Percentiles rank a stretch among this genome's conserved stretches.
These are phyloP conservation scores for Apis laboriosa DNA, from an alignment of 1,140 invertebrate genomes.

Conservation along the genomic window DNA sequence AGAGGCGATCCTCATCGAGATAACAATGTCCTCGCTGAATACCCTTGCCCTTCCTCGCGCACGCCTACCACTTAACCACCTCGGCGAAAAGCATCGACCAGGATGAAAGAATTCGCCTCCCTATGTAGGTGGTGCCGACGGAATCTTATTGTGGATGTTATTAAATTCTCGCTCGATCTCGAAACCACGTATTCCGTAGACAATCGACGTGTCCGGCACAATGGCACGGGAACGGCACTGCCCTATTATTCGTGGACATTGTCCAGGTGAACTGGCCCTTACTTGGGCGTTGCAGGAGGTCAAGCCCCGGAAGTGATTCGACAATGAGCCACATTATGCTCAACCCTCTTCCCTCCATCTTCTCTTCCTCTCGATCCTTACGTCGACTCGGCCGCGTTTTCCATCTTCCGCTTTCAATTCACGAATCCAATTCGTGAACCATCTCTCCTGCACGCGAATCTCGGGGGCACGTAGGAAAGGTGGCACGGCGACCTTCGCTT, in stretches of 20 bases:
- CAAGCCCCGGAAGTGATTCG: conserved; percentile 76
- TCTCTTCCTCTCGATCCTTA: conserved; percentile 50
- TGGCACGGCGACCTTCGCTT: conserved; percentile 49
- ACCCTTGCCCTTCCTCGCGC: conserved; percentile 9
- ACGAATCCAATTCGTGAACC: too few species aligned
- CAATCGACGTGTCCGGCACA: conserved; percentile 53
- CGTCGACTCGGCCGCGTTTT: conserved; percentile 35
- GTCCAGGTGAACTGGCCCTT: conserved; percentile 65
- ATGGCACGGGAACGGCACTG: conserved; percentile 42
- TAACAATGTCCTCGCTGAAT: conserved; percentile 19
- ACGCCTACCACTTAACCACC: conserved; percentile 9
- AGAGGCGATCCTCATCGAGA: conserved; percentile 21
- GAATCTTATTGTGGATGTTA: conserved; percentile 56
- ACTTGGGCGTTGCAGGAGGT: conserved; percentile 66
- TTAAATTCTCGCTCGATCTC: conserved; percentile 52
- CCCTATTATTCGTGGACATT: conserved; percentile 72
- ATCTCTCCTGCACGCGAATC: background rate
- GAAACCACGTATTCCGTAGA: conserved; percentile 50
- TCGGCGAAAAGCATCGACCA: background rate
- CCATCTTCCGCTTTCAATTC: background rate
- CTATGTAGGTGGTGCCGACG: conserved; percentile 22
- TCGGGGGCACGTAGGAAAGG: background rate
- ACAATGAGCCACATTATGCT: conserved; percentile 75
- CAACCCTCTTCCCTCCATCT: conserved; percentile 22
- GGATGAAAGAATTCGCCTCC: background rate